Base-by-base conservation (phyloP, 2,797 vertebrate species). In the Microctenopoma steveboyesi region DNA sequence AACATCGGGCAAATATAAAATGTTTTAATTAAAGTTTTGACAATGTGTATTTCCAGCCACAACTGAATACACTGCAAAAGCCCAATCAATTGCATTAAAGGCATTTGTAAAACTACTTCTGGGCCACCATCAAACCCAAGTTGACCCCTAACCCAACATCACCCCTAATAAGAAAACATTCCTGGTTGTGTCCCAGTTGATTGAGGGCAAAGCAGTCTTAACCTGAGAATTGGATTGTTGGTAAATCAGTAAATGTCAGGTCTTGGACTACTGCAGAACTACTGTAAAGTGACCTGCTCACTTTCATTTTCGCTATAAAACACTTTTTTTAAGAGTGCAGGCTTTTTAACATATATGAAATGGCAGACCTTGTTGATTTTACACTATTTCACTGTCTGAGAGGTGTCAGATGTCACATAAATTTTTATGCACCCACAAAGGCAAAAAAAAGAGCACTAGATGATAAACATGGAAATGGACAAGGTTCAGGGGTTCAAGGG, bases 71-170 rank as follows among this genome's bases (percentile, higher is more conserved):
- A 28, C 28, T 28, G 28, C 28, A 35, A 49, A 25, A 22, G 12
- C 53, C 30, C n/a, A 57, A 25, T 58, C 3, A 52, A 33, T 4
- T 35, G 22, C n/a, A 69, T 52, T 52, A 7, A 75, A 76, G 11
- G 46, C n/a, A 16, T 28, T 4, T 37, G 39, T 15, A 27, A 57
- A 61, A 64, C 37, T 42, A 30, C 35, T 2, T 15, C 42, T 51
- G 7, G 28, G 10, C 9, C 14, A 14, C 35, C 18, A 15, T 50
- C 18, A 56, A 13, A 65, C 5, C 35, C 28, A 10, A 15, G 18
- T 18, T 18, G 18, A 18, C 18, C 18, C 18, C 18, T 18, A 18
- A 18, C 18, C 18, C 18, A 18, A 18, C 18, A 18, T 18, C 35
- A 35, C 5, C 5, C 35, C 8, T 7, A 35, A 35, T 18, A 18